Evolutionary conservation across 2,888 invertebrate genomes (phyloP).

Genomic region (Blastobasis adustella): DNA sequence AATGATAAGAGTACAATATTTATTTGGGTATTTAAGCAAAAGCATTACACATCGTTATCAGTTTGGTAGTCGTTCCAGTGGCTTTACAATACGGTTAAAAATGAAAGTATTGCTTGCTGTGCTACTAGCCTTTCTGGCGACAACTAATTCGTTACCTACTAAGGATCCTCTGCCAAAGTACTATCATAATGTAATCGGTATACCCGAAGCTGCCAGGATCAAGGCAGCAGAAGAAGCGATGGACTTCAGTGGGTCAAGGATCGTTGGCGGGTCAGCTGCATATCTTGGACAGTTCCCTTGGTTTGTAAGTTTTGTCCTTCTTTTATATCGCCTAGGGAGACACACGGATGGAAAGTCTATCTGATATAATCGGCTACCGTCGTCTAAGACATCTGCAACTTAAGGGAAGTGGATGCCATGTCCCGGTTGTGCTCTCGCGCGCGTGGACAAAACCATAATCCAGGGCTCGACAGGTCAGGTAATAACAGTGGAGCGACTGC

Average conservation of each 20-base stretch:
- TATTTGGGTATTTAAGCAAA: too few relatives aligned
- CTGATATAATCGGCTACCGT: neutral
- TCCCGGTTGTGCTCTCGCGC: too few relatives aligned
- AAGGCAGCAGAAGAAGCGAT: conserved; percentile 21
- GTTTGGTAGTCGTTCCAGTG: too few relatives aligned
- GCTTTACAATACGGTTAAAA: too few relatives aligned
- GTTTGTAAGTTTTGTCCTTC: conserved; percentile 9
- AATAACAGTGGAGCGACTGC: neutral
- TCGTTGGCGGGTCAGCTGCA: conserved; percentile 24
- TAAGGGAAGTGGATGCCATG: too few relatives aligned
- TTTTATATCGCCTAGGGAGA: too few relatives aligned
- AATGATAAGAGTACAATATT: too few relatives aligned
- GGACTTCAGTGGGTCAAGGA: conserved; percentile 26
- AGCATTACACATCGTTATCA: too few relatives aligned
- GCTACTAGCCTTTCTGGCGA: too few relatives aligned
- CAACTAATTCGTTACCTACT: too few relatives aligned
- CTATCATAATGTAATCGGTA: conserved; percentile 27
- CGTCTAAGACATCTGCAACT: too few relatives aligned
- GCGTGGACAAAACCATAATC: neutral
- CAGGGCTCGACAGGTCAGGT: neutral
- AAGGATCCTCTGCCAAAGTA: neutral
- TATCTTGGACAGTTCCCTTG: conserved; percentile 20
- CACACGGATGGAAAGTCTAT: neutral
- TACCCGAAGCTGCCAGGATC: conserved; percentile 23
- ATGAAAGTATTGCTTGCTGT: too few relatives aligned